Evolutionary conservation across 92 coral and sea anemone species (phyloP).

Genomic region (Micromussa lordhowensis): DNA sequence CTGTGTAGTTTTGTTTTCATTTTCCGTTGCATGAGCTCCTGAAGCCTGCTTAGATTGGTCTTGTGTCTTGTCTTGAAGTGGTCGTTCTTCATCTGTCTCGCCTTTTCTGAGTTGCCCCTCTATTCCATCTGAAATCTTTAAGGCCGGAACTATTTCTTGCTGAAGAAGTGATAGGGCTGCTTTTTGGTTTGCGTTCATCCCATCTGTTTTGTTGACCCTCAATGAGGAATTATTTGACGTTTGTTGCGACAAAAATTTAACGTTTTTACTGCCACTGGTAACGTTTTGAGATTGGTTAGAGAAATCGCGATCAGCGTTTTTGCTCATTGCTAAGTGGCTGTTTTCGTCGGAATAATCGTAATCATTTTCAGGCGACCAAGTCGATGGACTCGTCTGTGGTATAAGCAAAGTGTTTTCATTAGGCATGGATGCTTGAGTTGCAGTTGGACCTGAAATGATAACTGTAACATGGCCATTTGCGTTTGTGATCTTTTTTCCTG

Average conservation of each 20-base stretch:
- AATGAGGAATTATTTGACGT: neutral
- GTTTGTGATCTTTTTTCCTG: slow-evolving; percentile 35
- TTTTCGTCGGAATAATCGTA: neutral
- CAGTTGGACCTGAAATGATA: slow-evolving; percentile 52
- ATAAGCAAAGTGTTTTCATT: slow-evolving; percentile 18
- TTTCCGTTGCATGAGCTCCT: neutral
- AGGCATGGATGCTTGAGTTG: slow-evolving; percentile 27
- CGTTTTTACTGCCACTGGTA: neutral
- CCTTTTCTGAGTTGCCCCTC: slow-evolving; percentile 14
- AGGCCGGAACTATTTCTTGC: slow-evolving; percentile 26
- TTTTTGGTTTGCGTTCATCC: neutral
- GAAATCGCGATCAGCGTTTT: neutral
- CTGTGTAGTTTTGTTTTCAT: neutral
- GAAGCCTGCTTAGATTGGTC: neutral
- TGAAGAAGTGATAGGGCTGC: slow-evolving; percentile 30
- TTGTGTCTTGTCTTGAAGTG: neutral
- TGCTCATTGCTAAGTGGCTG: neutral
- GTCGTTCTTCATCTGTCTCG: neutral
- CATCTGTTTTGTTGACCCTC: neutral
- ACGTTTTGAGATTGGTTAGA: neutral
- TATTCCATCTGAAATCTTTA: slow-evolving; percentile 34
- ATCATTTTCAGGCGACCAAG: neutral
- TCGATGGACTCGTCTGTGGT: slow-evolving; percentile 29
- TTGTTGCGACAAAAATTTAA: neutral
- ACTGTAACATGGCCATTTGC: slow-evolving; percentile 51